These are phyloP conservation scores for Lepidurus couesii DNA, from an alignment of 1,140 invertebrate species.

Conservation along the genomic window DNA sequence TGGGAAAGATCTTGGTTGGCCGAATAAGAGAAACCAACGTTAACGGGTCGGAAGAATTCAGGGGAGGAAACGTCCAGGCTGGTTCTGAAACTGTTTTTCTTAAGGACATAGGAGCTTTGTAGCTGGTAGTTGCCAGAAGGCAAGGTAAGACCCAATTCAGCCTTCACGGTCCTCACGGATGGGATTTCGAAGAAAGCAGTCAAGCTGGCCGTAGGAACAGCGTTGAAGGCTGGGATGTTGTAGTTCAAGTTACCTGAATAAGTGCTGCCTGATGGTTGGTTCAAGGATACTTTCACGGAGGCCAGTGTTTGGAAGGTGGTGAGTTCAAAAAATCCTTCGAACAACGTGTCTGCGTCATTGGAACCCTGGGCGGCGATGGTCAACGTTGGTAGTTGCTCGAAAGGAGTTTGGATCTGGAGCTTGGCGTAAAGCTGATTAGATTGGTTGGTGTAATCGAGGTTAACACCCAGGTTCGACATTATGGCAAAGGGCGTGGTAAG, in stretches of 20 bases:
- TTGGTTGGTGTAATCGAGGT: slow-evolving; percentile 4
- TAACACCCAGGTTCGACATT: background rate
- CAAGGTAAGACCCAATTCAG: background rate
- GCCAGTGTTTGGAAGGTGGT: slow-evolving; percentile 8
- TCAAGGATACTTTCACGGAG: background rate
- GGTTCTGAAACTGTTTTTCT: background rate
- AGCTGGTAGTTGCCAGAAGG: background rate
- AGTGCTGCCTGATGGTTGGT: background rate
- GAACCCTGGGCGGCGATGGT: slow-evolving; percentile 36
- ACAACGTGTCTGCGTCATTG: slow-evolving; percentile 35
- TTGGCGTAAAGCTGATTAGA: background rate
- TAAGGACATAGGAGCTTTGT: background rate
- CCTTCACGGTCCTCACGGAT: background rate
- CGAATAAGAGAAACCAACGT: background rate
- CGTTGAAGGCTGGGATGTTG: background rate
- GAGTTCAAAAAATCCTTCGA: slow-evolving; percentile 34
- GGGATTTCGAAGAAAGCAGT: slow-evolving; percentile 7
- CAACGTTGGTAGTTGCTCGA: slow-evolving; percentile 36
- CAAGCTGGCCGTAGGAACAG: background rate
- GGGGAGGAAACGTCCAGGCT: background rate
- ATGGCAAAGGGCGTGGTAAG: slow-evolving; percentile 33
- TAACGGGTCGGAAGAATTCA: background rate
- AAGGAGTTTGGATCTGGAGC: slow-evolving; percentile 40
- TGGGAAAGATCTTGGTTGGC: slow-evolving; percentile 23
- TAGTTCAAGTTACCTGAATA: background rate